Evolutionary conservation across 2,888 invertebrate genomes (phyloP).

Genomic region (Drosophila tripunctata): DNA sequence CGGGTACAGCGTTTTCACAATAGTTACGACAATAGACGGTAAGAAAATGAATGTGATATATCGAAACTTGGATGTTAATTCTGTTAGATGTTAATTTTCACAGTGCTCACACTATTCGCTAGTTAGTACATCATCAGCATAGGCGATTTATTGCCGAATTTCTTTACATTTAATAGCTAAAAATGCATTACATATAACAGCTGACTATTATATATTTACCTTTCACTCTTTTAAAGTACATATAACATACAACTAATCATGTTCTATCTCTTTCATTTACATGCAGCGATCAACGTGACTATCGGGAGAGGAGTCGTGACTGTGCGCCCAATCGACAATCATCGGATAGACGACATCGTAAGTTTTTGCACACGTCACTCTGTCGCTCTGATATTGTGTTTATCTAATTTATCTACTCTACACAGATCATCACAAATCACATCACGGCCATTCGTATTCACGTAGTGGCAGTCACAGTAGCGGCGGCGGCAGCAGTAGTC

Average conservation of each 20-base stretch:
- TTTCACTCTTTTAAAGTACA: too few relatives aligned
- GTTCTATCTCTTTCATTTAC: slow-evolving; percentile 16
- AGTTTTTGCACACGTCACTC: slow-evolving; percentile 47
- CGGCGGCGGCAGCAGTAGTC: slow-evolving; percentile 69
- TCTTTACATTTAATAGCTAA: too few relatives aligned
- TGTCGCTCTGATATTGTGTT: background rate
- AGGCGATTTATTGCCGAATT: too few relatives aligned
- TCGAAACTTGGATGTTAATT: too few relatives aligned
- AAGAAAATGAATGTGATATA: slow-evolving; percentile 21
- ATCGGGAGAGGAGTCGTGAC: slow-evolving; percentile 80
- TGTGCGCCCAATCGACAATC: slow-evolving; percentile 70
- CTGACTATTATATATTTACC: too few relatives aligned
- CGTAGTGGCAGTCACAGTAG: slow-evolving; percentile 72
- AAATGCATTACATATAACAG: too few relatives aligned
- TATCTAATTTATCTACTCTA: background rate
- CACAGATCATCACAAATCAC: slow-evolving; percentile 79
- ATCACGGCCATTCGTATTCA: slow-evolving; percentile 78
- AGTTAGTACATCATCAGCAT: too few relatives aligned
- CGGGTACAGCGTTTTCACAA: slow-evolving; percentile 68
- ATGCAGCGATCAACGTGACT: slow-evolving; percentile 75
- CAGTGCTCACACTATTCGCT: too few relatives aligned
- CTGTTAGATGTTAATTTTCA: too few relatives aligned
- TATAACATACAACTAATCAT: too few relatives aligned
- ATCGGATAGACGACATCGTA: slow-evolving; percentile 78
- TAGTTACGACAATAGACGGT: slow-evolving; percentile 70